Percentiles rank a stretch among this genome's conserved stretches.
Conservation (phyloP, 2,797 vertebrate species). For the Thaleichthys pacificus region DNA sequence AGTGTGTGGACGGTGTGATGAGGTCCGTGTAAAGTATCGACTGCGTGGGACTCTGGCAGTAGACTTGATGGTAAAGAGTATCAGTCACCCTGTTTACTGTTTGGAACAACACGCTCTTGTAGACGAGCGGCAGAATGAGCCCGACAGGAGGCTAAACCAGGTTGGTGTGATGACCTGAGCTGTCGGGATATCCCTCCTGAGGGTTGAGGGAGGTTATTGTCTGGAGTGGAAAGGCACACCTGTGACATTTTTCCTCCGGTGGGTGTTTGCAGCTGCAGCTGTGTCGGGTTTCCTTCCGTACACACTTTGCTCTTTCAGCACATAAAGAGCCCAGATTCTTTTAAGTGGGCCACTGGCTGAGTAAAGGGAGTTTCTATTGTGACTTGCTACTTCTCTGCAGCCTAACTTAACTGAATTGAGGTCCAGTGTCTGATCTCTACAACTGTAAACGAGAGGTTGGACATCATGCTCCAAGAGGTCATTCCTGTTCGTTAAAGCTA, state of each 20-base stretch:
- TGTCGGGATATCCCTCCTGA: slow-evolving; percentile 35
- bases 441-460: not conserved
- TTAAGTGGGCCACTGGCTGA: slow-evolving; percentile 25
- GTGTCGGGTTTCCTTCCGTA: slow-evolving; percentile 38
- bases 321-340: slow-evolving; percentile 31
- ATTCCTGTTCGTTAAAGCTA: not conserved
- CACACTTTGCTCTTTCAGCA: slow-evolving; percentile 24
- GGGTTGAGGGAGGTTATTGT: slow-evolving; percentile 51
- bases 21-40: not conserved
- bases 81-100: not conserved
- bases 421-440: not conserved
- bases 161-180: not conserved
- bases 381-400: not conserved
- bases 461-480: not conserved
- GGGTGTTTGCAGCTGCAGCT: slow-evolving; percentile 47
- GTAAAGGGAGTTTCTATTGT: slow-evolving; percentile 12
- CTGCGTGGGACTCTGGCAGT: not conserved
- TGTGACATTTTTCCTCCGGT: slow-evolving; percentile 54
- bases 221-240: slow-evolving; percentile 53
- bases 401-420: not conserved
- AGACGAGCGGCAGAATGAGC: not conserved
- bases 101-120: not conserved
- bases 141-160: not conserved
- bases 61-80: not conserved
- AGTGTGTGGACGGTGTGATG: not conserved